These are phyloP conservation scores for Gambusia affinis DNA, from an alignment of 2,113 vertebrate species.

Conservation along the genomic window DNA sequence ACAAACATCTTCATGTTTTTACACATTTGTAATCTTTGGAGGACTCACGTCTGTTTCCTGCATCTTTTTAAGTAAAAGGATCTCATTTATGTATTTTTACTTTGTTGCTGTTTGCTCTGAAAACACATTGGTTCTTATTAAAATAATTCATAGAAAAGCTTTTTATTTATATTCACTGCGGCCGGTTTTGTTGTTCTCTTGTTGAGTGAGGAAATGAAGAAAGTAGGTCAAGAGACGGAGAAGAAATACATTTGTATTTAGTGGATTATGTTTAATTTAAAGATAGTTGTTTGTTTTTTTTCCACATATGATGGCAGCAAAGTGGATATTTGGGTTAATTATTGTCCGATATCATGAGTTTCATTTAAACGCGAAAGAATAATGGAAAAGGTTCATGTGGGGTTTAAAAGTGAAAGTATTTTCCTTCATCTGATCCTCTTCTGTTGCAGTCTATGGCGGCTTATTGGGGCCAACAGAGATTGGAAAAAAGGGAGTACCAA, in stretches of 20 bases:
- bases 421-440: not conserved
- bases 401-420: not conserved
- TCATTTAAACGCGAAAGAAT: not conserved
- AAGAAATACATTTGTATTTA: not conserved
- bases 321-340: not conserved
- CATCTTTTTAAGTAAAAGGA: not conserved
- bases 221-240: constrained; percentile 8
- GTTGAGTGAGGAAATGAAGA: constrained; percentile 14
- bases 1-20: not conserved
- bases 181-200: constrained; percentile 14
- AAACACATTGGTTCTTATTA: not conserved
- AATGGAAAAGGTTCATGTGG: not conserved
- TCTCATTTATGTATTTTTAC: constrained; percentile 7
- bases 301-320: too few relatives aligned
- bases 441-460: not conserved
- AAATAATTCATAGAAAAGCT: constrained; percentile 8
- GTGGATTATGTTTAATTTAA: not conserved
- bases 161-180: constrained; percentile 23
- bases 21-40: not conserved
- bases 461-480: too few relatives aligned
- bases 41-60: not conserved
- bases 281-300: not conserved
- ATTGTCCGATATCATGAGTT: not conserved
- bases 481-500: too few relatives aligned
- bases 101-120: constrained; percentile 4